Base-by-base conservation (phyloP, 2,113 vertebrate genomes). In the Neotoma lepida region DNA sequence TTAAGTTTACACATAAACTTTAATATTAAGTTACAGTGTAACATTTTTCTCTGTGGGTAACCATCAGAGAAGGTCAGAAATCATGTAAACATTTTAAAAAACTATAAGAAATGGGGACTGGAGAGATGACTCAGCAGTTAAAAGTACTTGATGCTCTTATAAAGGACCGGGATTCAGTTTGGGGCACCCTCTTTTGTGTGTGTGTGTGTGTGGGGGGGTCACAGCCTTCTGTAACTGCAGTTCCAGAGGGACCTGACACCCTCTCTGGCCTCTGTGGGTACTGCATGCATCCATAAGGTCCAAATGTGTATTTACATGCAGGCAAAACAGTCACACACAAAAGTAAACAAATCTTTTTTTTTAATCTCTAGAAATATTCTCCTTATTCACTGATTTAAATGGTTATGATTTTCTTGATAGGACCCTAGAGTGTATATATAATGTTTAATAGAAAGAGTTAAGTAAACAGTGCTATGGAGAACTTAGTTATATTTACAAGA, bases 381-480 rank as follows among this genome's bases (percentile, higher is more conserved):
- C 44, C 63, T 86, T 46, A 90, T 6, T 88, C 63, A 85, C 1
- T 76, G 64, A 84, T n/a, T 89, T 88, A 88, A 87, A 70, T 74
- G 15, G 9, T 58, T 74, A 88, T 61, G 9, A 66, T 58, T 82
- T 91, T 91, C 80, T 92, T 95, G 1, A 41, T 71, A 86, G 26
- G 41, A 94, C 20, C 49, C 46, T 49, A 28, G 70, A 95, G 30
- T 74, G 12, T 41, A 39, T 82, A 13, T 87, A 64, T 28, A 12
- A 73, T 92, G 26, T 92, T 56, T 90, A 92, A 92, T 41, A 95
- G 77, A 88, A 92, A 76, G 89, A 4, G 30, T 63, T 94, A n/a
- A 73, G 35, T 51, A 76, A 86, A 81, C 33, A 61, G 15, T 90
- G n/a, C 71, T 73, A 70, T 39, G n/a, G 76, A 89, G 78, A 95